Conservation (phyloP, 2,113 vertebrate genomes). For the Eupsittula cactorum region DNA sequence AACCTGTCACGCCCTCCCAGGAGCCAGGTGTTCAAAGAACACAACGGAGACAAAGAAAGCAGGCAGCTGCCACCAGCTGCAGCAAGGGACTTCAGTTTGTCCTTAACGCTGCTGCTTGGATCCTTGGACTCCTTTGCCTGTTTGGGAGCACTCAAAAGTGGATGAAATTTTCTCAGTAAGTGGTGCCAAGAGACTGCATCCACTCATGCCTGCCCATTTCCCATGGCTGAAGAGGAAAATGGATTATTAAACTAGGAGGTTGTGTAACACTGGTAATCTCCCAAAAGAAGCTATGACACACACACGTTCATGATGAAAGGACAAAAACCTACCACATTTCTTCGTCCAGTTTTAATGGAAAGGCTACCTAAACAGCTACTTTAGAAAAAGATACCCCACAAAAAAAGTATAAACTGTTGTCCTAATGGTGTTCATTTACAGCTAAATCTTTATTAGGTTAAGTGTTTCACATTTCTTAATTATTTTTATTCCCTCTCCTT, state of each 20-base stretch:
- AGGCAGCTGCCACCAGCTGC: neutral
- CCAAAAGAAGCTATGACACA: neutral
- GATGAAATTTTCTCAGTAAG: neutral
- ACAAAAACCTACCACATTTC: neutral
- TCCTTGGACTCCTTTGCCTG: neutral
- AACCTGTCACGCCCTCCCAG: neutral
- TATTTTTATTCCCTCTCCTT: neutral
- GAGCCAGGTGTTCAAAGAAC: neutral
- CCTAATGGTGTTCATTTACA: neutral
- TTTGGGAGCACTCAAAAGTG: neutral
- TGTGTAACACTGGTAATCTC: rapidly evolving
- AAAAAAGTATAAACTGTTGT: neutral
- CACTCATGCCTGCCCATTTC: rapidly evolving
- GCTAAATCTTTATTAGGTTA: neutral
- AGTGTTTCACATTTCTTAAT: neutral
- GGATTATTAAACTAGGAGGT: neutral
- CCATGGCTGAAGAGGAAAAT: neutral
- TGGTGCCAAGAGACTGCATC: neutral
- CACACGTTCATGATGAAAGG: neutral
- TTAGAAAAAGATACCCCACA: neutral
- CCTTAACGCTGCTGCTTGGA: neutral
- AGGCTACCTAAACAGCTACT: neutral
- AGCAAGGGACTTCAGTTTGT: neutral
- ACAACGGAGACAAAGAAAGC: neutral
- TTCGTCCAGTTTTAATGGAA: neutral